Evolutionary conservation across 2,113 vertebrate genomes (phyloP).

Genomic region (Struthidea cinerea): DNA sequence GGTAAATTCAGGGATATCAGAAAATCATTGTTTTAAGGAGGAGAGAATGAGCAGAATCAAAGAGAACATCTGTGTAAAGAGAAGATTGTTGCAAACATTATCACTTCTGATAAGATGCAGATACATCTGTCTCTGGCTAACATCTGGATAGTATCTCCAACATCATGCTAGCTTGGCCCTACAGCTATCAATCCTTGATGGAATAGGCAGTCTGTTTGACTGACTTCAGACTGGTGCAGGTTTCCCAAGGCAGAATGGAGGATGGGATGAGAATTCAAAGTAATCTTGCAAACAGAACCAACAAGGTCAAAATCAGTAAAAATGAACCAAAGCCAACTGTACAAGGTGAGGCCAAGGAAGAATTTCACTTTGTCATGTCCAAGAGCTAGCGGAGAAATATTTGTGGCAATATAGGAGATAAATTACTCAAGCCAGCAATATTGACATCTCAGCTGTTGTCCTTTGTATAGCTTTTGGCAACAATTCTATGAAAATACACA

Average conservation of each 20-base stretch:
- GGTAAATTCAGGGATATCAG: background rate
- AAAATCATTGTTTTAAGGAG: background rate
- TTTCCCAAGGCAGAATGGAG: background rate
- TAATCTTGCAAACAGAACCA: background rate
- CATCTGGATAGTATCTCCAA: background rate
- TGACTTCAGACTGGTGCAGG: background rate
- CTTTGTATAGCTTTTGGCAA: background rate
- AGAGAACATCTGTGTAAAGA: background rate
- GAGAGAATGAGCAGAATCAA: background rate
- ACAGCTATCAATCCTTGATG: background rate
- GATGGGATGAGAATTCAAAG: background rate
- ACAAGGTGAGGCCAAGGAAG: background rate
- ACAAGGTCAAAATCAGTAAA: background rate
- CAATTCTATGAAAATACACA: background rate
- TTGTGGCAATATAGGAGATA: background rate
- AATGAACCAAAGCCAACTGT: background rate
- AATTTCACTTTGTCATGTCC: background rate
- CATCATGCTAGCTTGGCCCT: background rate
- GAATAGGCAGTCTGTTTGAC: background rate
- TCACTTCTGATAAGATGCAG: background rate
- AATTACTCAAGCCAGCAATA: background rate
- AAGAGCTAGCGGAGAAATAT: background rate
- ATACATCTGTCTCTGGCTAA: background rate
- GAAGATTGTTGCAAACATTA: background rate
- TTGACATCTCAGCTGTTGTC: background rate